Conservation (phyloP, 2,797 vertebrate species). For the Chelonia mydas region DNA sequence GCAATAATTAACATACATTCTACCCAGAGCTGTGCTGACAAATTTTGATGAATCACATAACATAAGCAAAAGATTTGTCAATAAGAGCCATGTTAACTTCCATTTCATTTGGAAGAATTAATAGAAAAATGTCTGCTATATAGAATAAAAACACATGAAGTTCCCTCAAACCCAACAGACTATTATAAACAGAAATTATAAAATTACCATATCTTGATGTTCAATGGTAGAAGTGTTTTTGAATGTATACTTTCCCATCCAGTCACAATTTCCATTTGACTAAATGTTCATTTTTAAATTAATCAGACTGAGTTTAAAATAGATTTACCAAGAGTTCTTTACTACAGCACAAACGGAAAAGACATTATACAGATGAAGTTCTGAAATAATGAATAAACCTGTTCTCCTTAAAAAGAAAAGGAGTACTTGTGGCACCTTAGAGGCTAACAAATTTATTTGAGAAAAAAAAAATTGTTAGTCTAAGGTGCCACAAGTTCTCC, state of each 20-base stretch:
- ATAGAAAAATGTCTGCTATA: neutral
- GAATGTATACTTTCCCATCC: rapidly evolving
- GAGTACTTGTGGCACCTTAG: too few species aligned
- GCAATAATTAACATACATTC: neutral
- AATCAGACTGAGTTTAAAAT: neutral
- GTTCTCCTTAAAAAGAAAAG: neutral
- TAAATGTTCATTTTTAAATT: neutral
- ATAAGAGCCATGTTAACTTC: neutral
- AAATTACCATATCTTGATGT: rapidly evolving
- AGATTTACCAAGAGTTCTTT: neutral
- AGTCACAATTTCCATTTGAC: neutral
- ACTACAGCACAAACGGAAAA: neutral
- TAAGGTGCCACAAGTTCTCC: too few species aligned
- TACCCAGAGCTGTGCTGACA: neutral
- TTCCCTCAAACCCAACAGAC: rapidly evolving
- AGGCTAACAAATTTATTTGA: too few species aligned
- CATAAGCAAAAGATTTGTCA: neutral
- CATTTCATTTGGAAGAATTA: neutral
- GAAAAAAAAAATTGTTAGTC: too few species aligned
- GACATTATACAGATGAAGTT: neutral
- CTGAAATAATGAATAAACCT: rapidly evolving
- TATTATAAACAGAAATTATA: neutral
- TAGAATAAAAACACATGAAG: neutral
- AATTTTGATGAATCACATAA: neutral
- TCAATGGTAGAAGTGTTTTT: neutral